These are phyloP conservation scores for Ciconia nigra DNA, from an alignment of 2,797 vertebrate species.

Conservation along the genomic window DNA sequence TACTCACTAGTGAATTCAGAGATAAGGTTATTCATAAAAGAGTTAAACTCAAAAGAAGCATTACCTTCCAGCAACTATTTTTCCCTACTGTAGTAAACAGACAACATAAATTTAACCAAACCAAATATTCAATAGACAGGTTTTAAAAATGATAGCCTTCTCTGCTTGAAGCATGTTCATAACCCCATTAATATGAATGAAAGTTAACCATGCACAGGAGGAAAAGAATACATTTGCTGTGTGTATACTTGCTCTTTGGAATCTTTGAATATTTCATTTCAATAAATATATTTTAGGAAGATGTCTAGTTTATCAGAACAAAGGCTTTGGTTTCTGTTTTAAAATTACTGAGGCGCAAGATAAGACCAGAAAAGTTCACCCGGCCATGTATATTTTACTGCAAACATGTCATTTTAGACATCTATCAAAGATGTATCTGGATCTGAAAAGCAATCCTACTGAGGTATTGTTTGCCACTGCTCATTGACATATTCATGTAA, in stretches of 20 bases:
- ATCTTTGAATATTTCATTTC: slow-evolving; percentile 69
- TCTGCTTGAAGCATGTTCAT: slow-evolving; percentile 38
- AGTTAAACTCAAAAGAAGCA: background rate
- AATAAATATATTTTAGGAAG: slow-evolving; percentile 68
- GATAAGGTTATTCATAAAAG: background rate
- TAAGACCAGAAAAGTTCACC: slow-evolving; percentile 71
- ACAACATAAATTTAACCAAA: slow-evolving; percentile 27
- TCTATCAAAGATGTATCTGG: slow-evolving; percentile 74
- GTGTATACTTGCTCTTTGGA: background rate
- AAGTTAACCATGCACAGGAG: slow-evolving; percentile 55
- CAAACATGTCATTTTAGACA: slow-evolving; percentile 80
- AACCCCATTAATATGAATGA: slow-evolving; percentile 62
- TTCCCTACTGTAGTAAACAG: background rate
- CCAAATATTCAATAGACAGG: slow-evolving; percentile 22
- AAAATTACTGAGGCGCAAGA: slow-evolving; percentile 79
- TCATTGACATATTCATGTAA: slow-evolving; percentile 75
- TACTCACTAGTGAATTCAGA: background rate
- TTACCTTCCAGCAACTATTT: background rate
- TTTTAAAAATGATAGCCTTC: slow-evolving; percentile 41
- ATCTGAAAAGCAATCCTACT: slow-evolving; percentile 73
- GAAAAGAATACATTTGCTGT: slow-evolving; percentile 30
- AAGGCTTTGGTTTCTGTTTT: slow-evolving; percentile 70
- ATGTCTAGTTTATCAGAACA: slow-evolving; percentile 64
- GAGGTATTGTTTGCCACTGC: slow-evolving; percentile 62
- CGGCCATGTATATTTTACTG: slow-evolving; percentile 75